phyloP scores from a whole-genome alignment of 2,113 vertebrate species.

The Orcinus orca region DNA sequence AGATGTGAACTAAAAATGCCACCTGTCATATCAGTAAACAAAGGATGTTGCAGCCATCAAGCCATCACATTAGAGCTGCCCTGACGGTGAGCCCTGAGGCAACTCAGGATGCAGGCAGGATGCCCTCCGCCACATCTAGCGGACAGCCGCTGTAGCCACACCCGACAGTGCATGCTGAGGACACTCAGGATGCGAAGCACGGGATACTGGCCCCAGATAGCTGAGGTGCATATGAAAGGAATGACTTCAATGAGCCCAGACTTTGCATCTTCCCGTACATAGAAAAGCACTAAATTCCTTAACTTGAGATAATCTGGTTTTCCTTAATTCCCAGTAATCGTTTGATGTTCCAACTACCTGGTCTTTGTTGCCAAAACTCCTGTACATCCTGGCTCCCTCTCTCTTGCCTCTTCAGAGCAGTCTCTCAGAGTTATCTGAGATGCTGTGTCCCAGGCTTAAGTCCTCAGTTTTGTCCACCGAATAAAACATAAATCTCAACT shows the following conservation, averaged over 20 bases:
- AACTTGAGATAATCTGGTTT: not conserved
- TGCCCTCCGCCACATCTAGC: not conserved
- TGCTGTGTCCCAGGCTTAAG: not conserved
- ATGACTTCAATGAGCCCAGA: not conserved
- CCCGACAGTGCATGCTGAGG: not conserved
- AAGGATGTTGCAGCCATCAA: not conserved
- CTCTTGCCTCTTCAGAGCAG: not conserved
- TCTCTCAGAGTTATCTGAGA: not conserved
- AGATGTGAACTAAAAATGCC: not conserved
- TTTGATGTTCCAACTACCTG: not conserved
- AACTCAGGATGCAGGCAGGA: not conserved
- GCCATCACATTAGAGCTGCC: not conserved
- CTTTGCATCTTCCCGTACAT: not conserved
- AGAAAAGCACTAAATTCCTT: not conserved
- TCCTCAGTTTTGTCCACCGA: not conserved
- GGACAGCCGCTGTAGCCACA: not conserved
- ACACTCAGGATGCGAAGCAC: not conserved
- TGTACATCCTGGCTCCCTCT: fast-evolving
- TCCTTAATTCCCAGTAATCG: not conserved
- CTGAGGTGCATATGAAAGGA: not conserved
- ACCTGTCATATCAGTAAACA: not conserved
- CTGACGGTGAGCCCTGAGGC: not conserved
- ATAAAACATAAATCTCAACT: not conserved
- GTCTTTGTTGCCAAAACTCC: not conserved
- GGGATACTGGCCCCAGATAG: not conserved